Evolutionary conservation across 2,113 vertebrate species (phyloP), one percentile per base, ranked within the genome.

Genomic region (Elaphurus davidianus): DNA sequence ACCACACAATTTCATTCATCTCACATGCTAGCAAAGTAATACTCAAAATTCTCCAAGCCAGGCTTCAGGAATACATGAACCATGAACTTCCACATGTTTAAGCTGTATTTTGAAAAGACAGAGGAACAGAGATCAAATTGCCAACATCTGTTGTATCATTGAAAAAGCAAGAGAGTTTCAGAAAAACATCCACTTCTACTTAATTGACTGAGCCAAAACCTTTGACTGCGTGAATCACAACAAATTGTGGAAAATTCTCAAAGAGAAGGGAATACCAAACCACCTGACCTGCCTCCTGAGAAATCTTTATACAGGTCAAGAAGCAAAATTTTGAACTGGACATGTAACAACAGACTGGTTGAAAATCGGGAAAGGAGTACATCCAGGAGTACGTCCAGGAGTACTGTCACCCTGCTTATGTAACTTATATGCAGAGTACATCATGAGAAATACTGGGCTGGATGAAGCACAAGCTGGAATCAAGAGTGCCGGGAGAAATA

Each of bases 121-220:
- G n/a, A 5, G n/a, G 64, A 71, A 36, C 64, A 36, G 64, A 36
- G 19, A 71, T 71, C 64, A 71, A 71, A 36, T 36, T 71, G n/a
- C 64, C 9, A 71, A 36, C n/a, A 36, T 21, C 33, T 0, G 0
- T 5, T 67, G 64, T n/a, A n/a, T 67, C 64, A 36, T n/a, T 1
- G 0, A 67, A 36, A 67, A 36, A 36, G 8, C 8, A 36, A 67
- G 8, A 67, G 62, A 67, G 33, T 67, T 67, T n/a, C 19, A 67
- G 17, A 67, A 67, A 67, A 67, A 21, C 33, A 67, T 36, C 64
- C 33, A 36, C 64, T 36, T 10, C n/a, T 71, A 9, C n/a, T 71
- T 21, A 36, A 67, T 67, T 67, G 64, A 67, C 64, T 36, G 19
- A 36, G 64, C 19, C 64, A 36, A 67, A 67, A 36, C 2, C 16